phyloP scores from a whole-genome alignment of 2,888 invertebrate genomes.

The Meteorus cinctellus region DNA sequence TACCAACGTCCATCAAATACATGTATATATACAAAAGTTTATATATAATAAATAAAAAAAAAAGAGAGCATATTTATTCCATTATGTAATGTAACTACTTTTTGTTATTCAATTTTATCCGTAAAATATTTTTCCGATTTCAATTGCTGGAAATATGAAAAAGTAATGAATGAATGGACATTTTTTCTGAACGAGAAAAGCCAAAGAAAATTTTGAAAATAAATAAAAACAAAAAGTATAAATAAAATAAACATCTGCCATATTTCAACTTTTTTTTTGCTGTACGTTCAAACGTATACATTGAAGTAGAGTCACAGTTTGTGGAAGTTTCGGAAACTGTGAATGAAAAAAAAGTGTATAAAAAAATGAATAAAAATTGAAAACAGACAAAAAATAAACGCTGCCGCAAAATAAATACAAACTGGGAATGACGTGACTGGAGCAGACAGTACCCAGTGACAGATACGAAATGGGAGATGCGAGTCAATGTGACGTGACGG shows the following conservation, averaged over 20 bases:
- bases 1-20: neutral
- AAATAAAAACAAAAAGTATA: neutral
- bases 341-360: neutral
- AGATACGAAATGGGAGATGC: constrained; percentile 27
- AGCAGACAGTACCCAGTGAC: constrained; percentile 23
- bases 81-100: neutral
- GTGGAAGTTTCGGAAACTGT: neutral
- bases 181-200: neutral
- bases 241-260: neutral
- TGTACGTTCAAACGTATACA: neutral
- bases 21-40: neutral
- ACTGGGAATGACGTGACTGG: constrained; percentile 28
- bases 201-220: neutral
- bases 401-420: constrained; percentile 16
- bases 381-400: neutral
- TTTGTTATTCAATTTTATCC: neutral
- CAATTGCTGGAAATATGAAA: neutral
- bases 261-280: neutral
- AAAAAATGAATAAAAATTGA: neutral
- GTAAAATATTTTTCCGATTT: neutral
- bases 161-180: neutral
- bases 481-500: constrained; percentile 34
- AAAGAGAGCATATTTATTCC: neutral
- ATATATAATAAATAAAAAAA: neutral
- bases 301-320: neutral